Percentiles rank a stretch among this genome's conserved stretches.
Conservation (phyloP, 2,797 vertebrate species). For the Anableps anableps region DNA sequence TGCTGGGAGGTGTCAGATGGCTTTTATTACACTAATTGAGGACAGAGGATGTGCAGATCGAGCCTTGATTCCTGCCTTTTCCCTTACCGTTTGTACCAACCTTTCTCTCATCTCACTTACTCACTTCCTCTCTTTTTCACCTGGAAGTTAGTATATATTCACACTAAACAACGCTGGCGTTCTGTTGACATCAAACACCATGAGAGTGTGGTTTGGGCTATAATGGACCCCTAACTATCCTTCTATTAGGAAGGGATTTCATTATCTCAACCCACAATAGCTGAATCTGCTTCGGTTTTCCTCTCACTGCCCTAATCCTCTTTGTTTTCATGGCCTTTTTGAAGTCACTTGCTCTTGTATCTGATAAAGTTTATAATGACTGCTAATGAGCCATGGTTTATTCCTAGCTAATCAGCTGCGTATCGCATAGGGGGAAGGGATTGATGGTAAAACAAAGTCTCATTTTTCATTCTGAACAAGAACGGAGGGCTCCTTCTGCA, state of each 20-base stretch:
- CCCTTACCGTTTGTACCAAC: conserved; percentile 33
- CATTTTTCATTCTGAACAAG: conserved; percentile 24
- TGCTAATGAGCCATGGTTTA: conserved; percentile 57
- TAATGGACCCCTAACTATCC: conserved; percentile 21
- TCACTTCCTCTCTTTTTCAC: conserved; percentile 12
- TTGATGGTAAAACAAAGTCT: conserved; percentile 4
- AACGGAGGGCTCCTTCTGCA: not conserved
- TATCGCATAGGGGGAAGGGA: conserved; percentile 26
- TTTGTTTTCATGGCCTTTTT: conserved; percentile 43
- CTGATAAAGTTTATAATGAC: conserved; percentile 56
- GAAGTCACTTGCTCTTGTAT: conserved; percentile 45
- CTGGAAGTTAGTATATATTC: conserved; percentile 6
- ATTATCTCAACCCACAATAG: conserved; percentile 47
- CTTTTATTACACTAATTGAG: conserved; percentile 70
- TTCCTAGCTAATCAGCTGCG: conserved; percentile 45
- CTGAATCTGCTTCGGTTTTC: conserved; percentile 38
- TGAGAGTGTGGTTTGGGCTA: conserved; percentile 38
- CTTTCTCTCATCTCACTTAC: conserved; percentile 36
- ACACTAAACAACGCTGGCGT: conserved; percentile 33
- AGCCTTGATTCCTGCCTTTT: conserved; percentile 58
- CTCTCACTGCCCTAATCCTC: conserved; percentile 34
- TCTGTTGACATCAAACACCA: conserved; percentile 46
- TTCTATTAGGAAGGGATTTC: conserved; percentile 51
- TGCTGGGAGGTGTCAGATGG: conserved; percentile 46
- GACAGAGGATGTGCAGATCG: conserved; percentile 64